phyloP scores from a whole-genome alignment of 2,113 vertebrate genomes.

The Ammodytes dubius region DNA sequence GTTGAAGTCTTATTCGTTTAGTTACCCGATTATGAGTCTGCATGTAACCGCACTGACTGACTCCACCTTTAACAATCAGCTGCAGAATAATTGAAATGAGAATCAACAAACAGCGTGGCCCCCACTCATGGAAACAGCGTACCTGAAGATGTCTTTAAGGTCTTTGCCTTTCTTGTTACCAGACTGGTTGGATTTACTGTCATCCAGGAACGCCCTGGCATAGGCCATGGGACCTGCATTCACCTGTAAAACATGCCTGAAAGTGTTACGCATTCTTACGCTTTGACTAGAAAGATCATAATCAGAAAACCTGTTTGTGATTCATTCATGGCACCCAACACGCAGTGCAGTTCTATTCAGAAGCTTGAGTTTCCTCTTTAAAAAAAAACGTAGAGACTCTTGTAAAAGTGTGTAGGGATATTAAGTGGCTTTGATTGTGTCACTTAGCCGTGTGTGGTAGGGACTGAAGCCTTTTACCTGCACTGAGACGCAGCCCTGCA shows the following conservation, averaged over 20 bases:
- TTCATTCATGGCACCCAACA: too few relatives aligned
- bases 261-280: not conserved
- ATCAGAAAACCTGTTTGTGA: not conserved
- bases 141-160: constrained; percentile 97
- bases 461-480: constrained; percentile 84
- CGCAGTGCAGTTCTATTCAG: not conserved
- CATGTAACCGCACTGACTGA: too few relatives aligned
- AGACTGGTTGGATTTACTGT: constrained; percentile 89
- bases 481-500: constrained; percentile 97
- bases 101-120: not conserved
- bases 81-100: not conserved
- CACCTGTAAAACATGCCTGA: constrained; percentile 83
- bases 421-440: not conserved
- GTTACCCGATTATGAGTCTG: too few relatives aligned
- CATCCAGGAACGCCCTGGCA: constrained; percentile 95
- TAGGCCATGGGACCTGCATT: constrained; percentile 98
- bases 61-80: too few relatives aligned
- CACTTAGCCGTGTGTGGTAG: not conserved
- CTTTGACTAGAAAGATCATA: too few relatives aligned
- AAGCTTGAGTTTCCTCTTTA: not conserved
- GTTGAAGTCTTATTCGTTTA: too few relatives aligned
- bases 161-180: constrained; percentile 93
- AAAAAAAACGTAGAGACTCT: not conserved
- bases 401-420: too few relatives aligned
- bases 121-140: not conserved